Conservation (phyloP, 2,113 vertebrate genomes). For the Potamarius usumacintae region DNA sequence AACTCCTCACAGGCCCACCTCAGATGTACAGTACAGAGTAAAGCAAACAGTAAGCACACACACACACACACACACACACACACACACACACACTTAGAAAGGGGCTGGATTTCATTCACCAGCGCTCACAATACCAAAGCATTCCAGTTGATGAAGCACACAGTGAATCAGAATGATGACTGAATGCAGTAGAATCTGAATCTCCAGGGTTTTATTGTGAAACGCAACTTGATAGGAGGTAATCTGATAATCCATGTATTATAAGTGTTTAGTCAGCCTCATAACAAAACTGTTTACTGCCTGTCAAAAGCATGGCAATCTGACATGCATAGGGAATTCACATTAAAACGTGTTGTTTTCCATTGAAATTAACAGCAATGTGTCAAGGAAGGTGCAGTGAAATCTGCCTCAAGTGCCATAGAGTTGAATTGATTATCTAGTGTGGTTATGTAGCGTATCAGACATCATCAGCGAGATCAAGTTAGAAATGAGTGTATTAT, state of each 20-base stretch:
- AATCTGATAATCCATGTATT: background rate
- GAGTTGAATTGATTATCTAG: background rate
- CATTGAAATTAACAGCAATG: background rate
- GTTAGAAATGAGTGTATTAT: background rate
- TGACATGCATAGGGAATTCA: background rate
- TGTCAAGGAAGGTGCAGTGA: background rate
- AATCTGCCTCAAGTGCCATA: background rate
- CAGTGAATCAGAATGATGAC: slow-evolving; percentile 5
- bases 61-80: background rate
- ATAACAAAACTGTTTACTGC: background rate
- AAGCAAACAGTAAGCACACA: background rate
- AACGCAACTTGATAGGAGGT: slow-evolving; percentile 17
- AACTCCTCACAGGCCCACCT: slow-evolving; percentile 33
- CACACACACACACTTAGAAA: background rate
- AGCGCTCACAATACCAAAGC: slow-evolving; percentile 11
- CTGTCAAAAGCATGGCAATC: background rate
- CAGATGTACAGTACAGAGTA: slow-evolving; percentile 29
- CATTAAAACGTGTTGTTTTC: too few species aligned
- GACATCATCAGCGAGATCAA: background rate
- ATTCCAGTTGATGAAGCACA: background rate
- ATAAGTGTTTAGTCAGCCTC: background rate
- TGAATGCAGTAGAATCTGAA: background rate
- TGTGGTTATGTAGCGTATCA: background rate
- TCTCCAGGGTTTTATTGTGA: background rate
- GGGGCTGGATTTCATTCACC: background rate